A percentile compares a stretch with the other conserved stretches of the same genome.
phyloP scores from a whole-genome alignment of 2,797 vertebrate genomes.

The Parauchenoglanis ngamensis region DNA sequence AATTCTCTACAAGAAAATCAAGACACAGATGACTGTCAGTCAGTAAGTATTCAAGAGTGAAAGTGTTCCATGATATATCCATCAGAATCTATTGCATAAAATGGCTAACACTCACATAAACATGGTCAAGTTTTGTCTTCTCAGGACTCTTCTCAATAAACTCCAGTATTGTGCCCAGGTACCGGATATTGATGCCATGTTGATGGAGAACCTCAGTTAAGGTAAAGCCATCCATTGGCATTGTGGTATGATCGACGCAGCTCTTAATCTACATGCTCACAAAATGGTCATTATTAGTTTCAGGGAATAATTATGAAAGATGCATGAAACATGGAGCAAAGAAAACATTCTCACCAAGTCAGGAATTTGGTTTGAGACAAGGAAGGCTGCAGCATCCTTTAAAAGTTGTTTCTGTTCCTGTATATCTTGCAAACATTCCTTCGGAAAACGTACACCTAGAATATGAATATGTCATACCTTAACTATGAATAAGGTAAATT shows the following conservation, averaged over 20 bases:
- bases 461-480: neutral
- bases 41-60: neutral
- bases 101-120: constrained; percentile 74
- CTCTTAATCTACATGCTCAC: constrained; percentile 80
- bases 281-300: neutral
- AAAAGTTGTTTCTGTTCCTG: constrained; percentile 85
- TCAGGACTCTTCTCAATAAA: constrained; percentile 77
- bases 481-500: neutral
- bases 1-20: constrained; percentile 81
- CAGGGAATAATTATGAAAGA: neutral
- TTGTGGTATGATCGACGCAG: constrained; percentile 82
- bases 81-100: neutral
- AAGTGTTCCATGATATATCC: neutral
- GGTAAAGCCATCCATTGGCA: constrained; percentile 88
- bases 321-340: neutral
- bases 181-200: constrained; percentile 90
- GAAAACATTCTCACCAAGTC: constrained; percentile 80
- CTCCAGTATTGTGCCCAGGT: constrained; percentile 83
- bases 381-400: constrained; percentile 88
- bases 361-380: constrained; percentile 89
- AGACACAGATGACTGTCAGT: constrained; percentile 24
- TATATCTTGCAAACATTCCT: constrained; percentile 80
- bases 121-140: constrained; percentile 80
- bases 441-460: constrained; percentile 84
- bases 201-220: constrained; percentile 87